Evolutionary conservation across 2,888 invertebrate species (phyloP).

Genomic region (Vesta saturnalis): DNA sequence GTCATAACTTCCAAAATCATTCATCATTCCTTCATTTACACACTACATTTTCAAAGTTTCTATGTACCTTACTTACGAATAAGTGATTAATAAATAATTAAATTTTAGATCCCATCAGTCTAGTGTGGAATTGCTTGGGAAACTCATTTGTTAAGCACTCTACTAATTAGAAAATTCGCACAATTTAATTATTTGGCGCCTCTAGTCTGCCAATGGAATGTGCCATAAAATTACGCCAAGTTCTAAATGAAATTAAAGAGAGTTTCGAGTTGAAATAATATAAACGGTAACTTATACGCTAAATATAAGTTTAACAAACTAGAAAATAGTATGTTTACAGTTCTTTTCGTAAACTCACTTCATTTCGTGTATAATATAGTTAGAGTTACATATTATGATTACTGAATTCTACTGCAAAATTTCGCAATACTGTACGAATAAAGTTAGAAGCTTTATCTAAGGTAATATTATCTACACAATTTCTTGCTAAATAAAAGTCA

Average conservation of each 20-base stretch:
- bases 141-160: constrained; percentile 39
- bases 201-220: constrained; percentile 34
- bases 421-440: too few species aligned
- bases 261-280: constrained; percentile 27
- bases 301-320: too few species aligned
- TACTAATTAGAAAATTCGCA: constrained; percentile 41
- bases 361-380: too few species aligned
- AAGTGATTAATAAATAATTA: constrained; percentile 44
- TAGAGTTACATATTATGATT: too few species aligned
- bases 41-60: constrained; percentile 27
- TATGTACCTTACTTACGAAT: constrained; percentile 32
- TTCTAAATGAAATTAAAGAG: constrained; percentile 34
- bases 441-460: too few species aligned
- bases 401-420: too few species aligned
- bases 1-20: constrained; percentile 30
- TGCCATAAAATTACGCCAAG: constrained; percentile 29
- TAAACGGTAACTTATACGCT: constrained; percentile 20
- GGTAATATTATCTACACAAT: too few species aligned
- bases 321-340: too few species aligned
- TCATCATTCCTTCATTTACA: constrained; percentile 35
- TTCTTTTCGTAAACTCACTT: too few species aligned
- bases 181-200: constrained; percentile 38
- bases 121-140: constrained; percentile 29
- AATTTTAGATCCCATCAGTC: constrained; percentile 40
- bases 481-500: too few species aligned